Conservation (phyloP, 2,113 vertebrate genomes). For the Mobula birostris region DNA sequence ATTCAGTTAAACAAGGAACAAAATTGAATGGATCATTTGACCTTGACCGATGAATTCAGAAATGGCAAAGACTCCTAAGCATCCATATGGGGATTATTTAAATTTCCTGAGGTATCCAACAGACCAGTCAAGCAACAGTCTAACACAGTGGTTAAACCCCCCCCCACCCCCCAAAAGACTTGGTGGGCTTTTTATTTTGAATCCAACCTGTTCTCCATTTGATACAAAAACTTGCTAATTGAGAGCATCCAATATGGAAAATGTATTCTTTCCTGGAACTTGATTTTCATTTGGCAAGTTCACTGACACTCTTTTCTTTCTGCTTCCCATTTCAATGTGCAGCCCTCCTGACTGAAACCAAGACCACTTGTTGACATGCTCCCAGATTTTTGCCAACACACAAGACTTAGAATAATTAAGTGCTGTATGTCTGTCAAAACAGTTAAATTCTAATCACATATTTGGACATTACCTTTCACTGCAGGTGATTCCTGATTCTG, state of each 20-base stretch:
- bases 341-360: background rate
- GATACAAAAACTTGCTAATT: background rate
- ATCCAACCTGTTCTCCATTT: background rate
- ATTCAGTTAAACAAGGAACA: no score
- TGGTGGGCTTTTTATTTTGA: background rate
- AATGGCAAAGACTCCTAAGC: no score
- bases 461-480: background rate
- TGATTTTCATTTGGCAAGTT: background rate
- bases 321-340: background rate
- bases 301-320: background rate
- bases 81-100: no score
- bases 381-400: background rate
- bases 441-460: background rate
- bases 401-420: background rate
- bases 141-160: no score
- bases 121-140: no score
- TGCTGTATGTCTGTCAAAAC: background rate
- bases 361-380: background rate
- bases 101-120: no score
- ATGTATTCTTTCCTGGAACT: background rate
- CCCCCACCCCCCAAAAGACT: no score
- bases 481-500: slow-evolving; percentile 91
- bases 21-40: no score
- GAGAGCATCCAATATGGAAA: background rate
- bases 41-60: no score